phyloP scores from a whole-genome alignment of 1,140 invertebrate species.

The Ceratosolen solmsi region DNA sequence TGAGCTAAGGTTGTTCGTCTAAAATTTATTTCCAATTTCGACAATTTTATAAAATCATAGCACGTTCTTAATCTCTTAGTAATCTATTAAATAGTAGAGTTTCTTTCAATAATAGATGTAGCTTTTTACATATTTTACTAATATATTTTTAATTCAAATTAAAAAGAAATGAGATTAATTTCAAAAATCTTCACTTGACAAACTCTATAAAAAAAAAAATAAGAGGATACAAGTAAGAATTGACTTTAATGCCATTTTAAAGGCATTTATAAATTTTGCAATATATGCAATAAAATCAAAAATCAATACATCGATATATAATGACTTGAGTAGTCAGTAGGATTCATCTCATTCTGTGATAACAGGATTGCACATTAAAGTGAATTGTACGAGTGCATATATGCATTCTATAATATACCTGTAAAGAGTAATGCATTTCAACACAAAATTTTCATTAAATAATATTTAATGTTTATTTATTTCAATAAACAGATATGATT shows the following conservation, averaged over 20 bases:
- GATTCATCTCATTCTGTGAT: slow-evolving; percentile 44
- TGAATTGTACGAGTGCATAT: slow-evolving; percentile 6
- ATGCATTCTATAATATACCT: slow-evolving; percentile 17
- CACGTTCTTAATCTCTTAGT: slow-evolving; percentile 5
- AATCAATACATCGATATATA: slow-evolving; percentile 29
- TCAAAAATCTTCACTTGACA: neutral
- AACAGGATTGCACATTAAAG: slow-evolving; percentile 39
- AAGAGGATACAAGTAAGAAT: slow-evolving; percentile 54
- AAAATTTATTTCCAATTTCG: slow-evolving; percentile 56
- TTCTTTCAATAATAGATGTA: slow-evolving; percentile 17
- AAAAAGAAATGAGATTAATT: slow-evolving; percentile 1
- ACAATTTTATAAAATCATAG: slow-evolving; percentile 54
- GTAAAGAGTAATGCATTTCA: slow-evolving; percentile 10
- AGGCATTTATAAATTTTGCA: slow-evolving; percentile 34
- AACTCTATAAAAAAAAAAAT: slow-evolving; percentile 29
- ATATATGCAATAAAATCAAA: slow-evolving; percentile 42
- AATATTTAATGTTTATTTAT: slow-evolving; percentile 33
- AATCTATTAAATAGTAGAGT: slow-evolving; percentile 12
- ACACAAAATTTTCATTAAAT: slow-evolving; percentile 14
- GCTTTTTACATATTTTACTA: slow-evolving; percentile 22
- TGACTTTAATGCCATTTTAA: slow-evolving; percentile 28
- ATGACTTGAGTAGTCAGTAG: slow-evolving; percentile 28
- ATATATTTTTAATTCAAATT: slow-evolving; percentile 16
- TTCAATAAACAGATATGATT: slow-evolving; percentile 13
- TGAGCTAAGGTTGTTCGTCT: slow-evolving; percentile 52